A percentile compares a stretch with the other conserved stretches of the same genome.
These are phyloP conservation scores for Choloepus hoffmanni DNA, from an alignment of 2,113 vertebrate species.

Conservation along the genomic window DNA sequence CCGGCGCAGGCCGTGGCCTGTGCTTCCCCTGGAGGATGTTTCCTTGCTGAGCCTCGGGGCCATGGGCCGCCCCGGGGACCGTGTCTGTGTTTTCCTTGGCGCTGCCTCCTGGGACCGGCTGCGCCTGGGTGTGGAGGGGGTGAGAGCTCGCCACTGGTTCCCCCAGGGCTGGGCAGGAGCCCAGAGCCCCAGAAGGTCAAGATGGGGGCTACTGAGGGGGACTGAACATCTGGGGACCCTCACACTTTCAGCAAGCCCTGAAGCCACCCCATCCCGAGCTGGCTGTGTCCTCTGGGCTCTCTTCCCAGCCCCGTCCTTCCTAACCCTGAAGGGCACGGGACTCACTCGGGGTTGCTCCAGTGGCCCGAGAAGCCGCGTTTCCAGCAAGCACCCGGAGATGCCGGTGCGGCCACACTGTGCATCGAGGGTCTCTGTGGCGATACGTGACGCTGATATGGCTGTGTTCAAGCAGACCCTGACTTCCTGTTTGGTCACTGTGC, in stretches of 20 bases:
- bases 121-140: too few species aligned
- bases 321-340: background rate
- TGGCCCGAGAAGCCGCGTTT: background rate
- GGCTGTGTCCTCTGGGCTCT: background rate
- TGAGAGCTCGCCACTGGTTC: accelerated
- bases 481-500: background rate
- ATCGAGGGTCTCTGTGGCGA: accelerated
- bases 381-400: accelerated
- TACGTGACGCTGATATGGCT: accelerated
- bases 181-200: background rate
- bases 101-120: background rate
- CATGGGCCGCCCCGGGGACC: background rate
- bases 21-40: background rate
- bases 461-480: background rate
- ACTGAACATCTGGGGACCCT: accelerated
- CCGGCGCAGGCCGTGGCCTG: background rate
- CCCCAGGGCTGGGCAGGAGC: background rate
- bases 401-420: accelerated
- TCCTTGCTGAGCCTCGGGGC: background rate
- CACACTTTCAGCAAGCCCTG: too few species aligned
- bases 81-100: background rate
- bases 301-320: background rate
- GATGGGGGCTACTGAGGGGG: too few species aligned
- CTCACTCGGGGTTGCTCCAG: background rate
- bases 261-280: background rate